A percentile compares a stretch with the other conserved stretches of the same genome.
phyloP scores from a whole-genome alignment of 2,113 vertebrate genomes.

The Marmota flaviventris region DNA sequence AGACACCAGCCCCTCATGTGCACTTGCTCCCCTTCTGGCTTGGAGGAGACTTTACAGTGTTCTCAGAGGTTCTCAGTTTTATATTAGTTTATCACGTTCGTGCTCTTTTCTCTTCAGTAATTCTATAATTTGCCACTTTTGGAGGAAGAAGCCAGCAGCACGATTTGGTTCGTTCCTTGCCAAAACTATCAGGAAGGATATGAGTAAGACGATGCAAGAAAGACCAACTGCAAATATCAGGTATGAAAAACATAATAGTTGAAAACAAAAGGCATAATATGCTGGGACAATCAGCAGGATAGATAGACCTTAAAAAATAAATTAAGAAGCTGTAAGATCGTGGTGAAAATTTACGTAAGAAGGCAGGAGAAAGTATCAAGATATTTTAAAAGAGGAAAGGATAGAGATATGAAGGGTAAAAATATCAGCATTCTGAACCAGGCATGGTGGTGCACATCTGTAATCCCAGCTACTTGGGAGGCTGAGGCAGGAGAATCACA shows the following conservation, averaged over 20 bases:
- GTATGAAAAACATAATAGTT: not conserved
- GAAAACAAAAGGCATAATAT: slow-evolving; percentile 30
- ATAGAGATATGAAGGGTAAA: not conserved
- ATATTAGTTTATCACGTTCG: not conserved
- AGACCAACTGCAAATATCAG: not conserved
- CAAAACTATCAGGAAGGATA: not conserved
- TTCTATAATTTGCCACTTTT: not conserved
- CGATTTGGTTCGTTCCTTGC: not conserved
- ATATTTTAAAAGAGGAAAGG: not conserved
- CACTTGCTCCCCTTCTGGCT: not conserved
- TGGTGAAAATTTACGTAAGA: not conserved
- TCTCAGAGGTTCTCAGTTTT: not conserved
- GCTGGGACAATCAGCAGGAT: not conserved
- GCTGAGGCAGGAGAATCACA: too few species aligned
- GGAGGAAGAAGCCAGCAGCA: not conserved
- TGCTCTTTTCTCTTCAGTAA: not conserved
- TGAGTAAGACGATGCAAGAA: not conserved
- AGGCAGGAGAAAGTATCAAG: not conserved
- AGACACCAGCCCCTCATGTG: rapidly evolving
- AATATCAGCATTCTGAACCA: not conserved
- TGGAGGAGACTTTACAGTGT: not conserved
- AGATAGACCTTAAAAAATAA: not conserved
- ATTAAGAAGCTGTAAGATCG: not conserved
- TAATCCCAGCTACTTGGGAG: not conserved
- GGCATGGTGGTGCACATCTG: not conserved